These are phyloP conservation scores for Microtus ochrogaster DNA, from an alignment of 2,113 vertebrate species.

Conservation along the genomic window DNA sequence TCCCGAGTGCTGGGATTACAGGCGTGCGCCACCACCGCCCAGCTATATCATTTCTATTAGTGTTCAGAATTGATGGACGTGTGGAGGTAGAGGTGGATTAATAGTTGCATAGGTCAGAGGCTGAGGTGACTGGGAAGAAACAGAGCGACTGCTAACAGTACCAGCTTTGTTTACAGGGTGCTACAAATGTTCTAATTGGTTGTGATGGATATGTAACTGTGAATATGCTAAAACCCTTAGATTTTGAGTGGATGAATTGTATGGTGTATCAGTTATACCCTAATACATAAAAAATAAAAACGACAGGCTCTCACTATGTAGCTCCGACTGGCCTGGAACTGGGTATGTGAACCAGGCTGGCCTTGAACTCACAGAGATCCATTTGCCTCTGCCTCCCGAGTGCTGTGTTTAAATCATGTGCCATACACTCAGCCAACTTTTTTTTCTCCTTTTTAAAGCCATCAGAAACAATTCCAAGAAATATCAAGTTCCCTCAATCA, in stretches of 20 bases:
- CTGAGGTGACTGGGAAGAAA: neutral
- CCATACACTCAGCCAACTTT: neutral
- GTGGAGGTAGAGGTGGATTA: neutral
- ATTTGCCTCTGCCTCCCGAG: neutral
- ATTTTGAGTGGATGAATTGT: constrained; percentile 24
- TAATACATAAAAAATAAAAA: neutral
- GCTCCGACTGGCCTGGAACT: neutral
- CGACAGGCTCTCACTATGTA: neutral
- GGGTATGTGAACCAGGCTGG: neutral
- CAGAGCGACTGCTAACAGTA: neutral
- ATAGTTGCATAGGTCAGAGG: neutral
- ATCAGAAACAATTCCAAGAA: neutral
- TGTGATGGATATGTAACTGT: neutral
- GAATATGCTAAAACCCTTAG: neutral
- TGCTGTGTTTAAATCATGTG: neutral
- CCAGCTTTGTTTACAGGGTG: neutral
- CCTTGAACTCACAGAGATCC: neutral
- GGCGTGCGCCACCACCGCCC: too few relatives aligned
- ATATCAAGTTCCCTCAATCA: neutral
- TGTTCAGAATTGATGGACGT: neutral
- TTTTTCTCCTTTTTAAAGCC: neutral
- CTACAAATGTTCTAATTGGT: constrained; percentile 33
- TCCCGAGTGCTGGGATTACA: too few relatives aligned
- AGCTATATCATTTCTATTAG: neutral
- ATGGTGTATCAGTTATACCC: neutral